Percentiles rank a stretch among this genome's conserved stretches.
Evolutionary conservation across 2,888 invertebrate genomes (phyloP).

Genomic region (Hypselothyrea guttata): DNA sequence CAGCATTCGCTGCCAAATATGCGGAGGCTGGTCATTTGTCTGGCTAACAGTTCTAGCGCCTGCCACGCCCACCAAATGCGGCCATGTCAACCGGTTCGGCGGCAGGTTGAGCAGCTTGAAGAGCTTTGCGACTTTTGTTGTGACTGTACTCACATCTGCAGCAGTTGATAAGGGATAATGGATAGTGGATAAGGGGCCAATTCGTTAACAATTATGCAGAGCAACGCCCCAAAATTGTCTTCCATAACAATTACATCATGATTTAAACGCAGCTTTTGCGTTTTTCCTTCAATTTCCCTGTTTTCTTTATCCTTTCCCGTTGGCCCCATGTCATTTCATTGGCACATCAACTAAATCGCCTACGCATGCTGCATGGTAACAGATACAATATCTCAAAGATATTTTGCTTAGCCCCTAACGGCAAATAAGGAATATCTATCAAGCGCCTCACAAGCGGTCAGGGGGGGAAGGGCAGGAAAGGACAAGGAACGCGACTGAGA

Average conservation of each 20-base stretch:
- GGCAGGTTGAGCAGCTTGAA: slow-evolving; percentile 37
- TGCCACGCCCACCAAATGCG: slow-evolving; percentile 51
- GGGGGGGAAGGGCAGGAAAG: neutral
- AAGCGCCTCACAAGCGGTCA: slow-evolving; percentile 5
- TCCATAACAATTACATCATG: slow-evolving; percentile 46
- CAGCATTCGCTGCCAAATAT: slow-evolving; percentile 33
- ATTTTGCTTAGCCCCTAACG: slow-evolving; percentile 32
- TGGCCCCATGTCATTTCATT: too few species aligned
- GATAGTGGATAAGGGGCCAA: slow-evolving; percentile 4
- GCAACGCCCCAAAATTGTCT: slow-evolving; percentile 10
- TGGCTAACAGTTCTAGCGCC: slow-evolving; percentile 51
- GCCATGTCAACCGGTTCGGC: slow-evolving; percentile 47
- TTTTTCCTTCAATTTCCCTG: neutral
- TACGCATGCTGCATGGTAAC: slow-evolving; percentile 58
- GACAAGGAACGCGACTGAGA: slow-evolving; percentile 3
- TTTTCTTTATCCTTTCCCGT: neutral
- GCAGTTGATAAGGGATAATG: slow-evolving; percentile 16
- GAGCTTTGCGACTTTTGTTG: neutral
- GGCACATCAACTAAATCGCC: slow-evolving; percentile 52
- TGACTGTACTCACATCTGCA: neutral
- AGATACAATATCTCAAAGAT: slow-evolving; percentile 65
- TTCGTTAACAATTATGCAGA: slow-evolving; percentile 33
- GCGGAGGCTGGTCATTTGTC: slow-evolving; percentile 45
- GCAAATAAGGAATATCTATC: slow-evolving; percentile 47
- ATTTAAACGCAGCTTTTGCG: slow-evolving; percentile 29